A percentile compares a stretch with the other conserved stretches of the same genome.
phyloP scores from a whole-genome alignment of 92 coral and sea anemone species.

The Blastomussa wellsi region DNA sequence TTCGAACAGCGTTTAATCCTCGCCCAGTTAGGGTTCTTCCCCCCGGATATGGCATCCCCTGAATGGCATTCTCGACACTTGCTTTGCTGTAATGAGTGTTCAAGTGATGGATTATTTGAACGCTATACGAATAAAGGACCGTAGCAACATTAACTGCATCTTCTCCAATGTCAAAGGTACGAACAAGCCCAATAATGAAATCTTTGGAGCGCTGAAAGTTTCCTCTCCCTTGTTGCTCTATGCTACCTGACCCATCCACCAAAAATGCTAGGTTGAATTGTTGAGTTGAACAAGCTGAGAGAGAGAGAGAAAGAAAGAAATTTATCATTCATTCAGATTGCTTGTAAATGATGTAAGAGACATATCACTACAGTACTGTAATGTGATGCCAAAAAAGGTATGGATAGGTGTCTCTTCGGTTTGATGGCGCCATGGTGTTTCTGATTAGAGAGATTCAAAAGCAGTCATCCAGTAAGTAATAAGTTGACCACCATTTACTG shows the following conservation, averaged over 20 bases:
- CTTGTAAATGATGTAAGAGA: no score
- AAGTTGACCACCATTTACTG: no score
- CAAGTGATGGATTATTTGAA: constrained; percentile 1
- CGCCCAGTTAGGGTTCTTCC: constrained; percentile 16
- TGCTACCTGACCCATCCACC: constrained; percentile 40
- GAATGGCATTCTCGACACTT: not conserved
- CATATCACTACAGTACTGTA: no score
- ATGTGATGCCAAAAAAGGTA: no score
- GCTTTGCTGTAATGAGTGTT: not conserved
- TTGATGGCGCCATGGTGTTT: no score
- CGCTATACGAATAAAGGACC: not conserved
- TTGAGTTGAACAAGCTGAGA: constrained; percentile 12
- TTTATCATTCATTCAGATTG: no score
- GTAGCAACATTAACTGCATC: constrained; percentile 16
- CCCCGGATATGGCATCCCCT: constrained; percentile 4
- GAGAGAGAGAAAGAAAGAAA: not conserved
- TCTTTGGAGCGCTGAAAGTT: constrained; percentile 33
- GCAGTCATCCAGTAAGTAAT: no score
- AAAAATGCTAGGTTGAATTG: constrained; percentile 24
- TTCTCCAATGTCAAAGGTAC: constrained; percentile 10
- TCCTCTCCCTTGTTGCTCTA: constrained; percentile 18
- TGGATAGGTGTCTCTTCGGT: no score
- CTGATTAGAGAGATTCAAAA: no score
- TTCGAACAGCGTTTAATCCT: constrained; percentile 10
- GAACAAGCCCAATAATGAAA: not conserved